Base-by-base conservation (phyloP, 2,113 vertebrate genomes). In the Psilopogon haemacephalus region DNA sequence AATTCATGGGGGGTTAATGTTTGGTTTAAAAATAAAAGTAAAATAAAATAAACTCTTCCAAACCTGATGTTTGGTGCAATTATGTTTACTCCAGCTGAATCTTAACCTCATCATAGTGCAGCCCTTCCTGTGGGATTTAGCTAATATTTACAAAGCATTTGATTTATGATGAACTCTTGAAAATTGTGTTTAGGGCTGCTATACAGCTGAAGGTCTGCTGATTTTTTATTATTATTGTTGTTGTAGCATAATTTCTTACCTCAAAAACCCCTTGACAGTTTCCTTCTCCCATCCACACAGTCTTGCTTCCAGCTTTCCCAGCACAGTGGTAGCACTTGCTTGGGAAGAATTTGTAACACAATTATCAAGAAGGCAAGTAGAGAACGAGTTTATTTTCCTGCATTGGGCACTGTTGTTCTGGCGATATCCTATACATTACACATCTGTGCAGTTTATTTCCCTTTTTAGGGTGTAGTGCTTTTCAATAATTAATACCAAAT, bases 1-100 rank as follows among this genome's bases (percentile, higher is more conserved):
- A 60, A 91, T 91, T 96, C 79, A 85, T 33, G 46, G 68, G 71
- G 3, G 60, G 89, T 87, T 48, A 48, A 84, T 76, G 82, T 83
- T 94, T 91, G 35, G 35, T 88, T 93, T 96, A 89, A 94, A 96
- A 96, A 96, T 91, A 94, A 93, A 82, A 88, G 68, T 63, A 93
- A 93, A 95, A 89, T 56, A 91, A 96, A 96, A 94, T 77, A 94
- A 95, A 94, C 85, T 74, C 18, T 80, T 89, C 52, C 46, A 79
- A 42, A 64, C 30, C 75, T 85, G 74, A 55, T 89, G 92, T 94
- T 93, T 89, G 40, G 89, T 93, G 90, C 44, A 59, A 28, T 83
- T 92, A 42, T 87, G 87, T 92, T 93, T 92, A 91, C 82, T 88
- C 46, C 71, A 91, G 74, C 67, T 90, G 89, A 96, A 91, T 80